These are phyloP conservation scores for Apomyelois bistriatella DNA, from an alignment of 2,888 invertebrate species.

Conservation along the genomic window DNA sequence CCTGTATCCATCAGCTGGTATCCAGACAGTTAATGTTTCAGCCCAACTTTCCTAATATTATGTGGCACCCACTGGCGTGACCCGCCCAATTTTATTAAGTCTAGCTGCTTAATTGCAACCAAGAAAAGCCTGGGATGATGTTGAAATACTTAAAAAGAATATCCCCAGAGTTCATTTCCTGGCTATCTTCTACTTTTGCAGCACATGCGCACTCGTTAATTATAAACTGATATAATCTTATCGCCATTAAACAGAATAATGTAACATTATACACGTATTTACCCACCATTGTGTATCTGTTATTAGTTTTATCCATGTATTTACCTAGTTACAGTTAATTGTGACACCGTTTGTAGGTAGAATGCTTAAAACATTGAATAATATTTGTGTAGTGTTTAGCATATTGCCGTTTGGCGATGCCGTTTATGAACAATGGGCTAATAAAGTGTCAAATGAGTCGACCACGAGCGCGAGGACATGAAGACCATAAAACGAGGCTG, in stretches of 20 bases:
- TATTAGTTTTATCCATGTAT: background rate
- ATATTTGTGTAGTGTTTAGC: background rate
- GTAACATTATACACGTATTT: background rate
- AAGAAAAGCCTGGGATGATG: too few species aligned
- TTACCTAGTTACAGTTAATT: background rate
- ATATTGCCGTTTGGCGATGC: background rate
- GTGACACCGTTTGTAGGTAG: background rate
- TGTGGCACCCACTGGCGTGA: too few species aligned
- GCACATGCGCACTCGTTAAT: background rate
- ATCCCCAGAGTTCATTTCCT: too few species aligned
- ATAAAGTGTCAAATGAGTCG: slow-evolving; percentile 1
- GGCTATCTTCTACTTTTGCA: background rate
- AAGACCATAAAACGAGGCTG: background rate
- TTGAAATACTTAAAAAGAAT: too few species aligned
- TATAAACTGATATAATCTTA: background rate
- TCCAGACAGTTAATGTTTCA: too few species aligned
- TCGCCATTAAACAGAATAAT: slow-evolving; percentile 1
- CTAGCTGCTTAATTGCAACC: too few species aligned
- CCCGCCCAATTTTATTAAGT: too few species aligned
- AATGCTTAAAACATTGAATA: background rate
- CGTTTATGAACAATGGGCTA: background rate
- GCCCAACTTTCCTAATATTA: too few species aligned
- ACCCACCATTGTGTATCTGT: background rate
- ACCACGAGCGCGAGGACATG: background rate
- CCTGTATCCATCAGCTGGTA: too few species aligned